Percentiles rank a stretch among this genome's conserved stretches.
Evolutionary conservation across 1,140 invertebrate genomes (phyloP).

Genomic region (Habropoda laboriosa): DNA sequence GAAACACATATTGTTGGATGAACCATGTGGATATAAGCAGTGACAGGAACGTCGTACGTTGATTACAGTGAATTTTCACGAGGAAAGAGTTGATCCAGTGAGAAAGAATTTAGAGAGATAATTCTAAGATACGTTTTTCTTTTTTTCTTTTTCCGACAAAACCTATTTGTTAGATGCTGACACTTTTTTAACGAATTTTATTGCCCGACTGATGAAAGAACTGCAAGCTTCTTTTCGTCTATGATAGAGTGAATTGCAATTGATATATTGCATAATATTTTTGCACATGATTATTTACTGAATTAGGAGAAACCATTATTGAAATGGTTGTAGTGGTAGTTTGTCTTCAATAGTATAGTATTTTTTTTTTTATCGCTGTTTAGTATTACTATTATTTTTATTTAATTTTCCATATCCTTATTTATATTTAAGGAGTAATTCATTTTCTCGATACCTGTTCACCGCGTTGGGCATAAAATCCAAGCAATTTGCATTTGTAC

Average conservation of each 20-base stretch:
- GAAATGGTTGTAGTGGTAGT: constrained; percentile 9
- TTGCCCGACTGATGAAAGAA: not conserved
- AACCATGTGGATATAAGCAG: not conserved
- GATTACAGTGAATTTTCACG: not conserved
- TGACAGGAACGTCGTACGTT: not conserved
- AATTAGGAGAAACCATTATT: not conserved
- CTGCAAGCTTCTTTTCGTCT: not conserved
- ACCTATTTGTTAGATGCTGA: not conserved
- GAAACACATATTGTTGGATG: not conserved
- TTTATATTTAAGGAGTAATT: not conserved
- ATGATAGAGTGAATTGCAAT: not conserved
- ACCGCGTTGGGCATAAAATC: not conserved
- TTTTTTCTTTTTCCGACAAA: too few relatives aligned
- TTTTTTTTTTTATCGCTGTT: not conserved
- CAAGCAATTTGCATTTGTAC: constrained; percentile 6
- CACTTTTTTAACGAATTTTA: constrained; percentile 8
- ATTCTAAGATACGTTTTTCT: not conserved
- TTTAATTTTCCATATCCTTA: not conserved
- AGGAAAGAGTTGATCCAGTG: not conserved
- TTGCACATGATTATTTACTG: constrained; percentile 26
- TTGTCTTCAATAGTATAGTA: not conserved
- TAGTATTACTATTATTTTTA: not conserved
- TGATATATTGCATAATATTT: not conserved
- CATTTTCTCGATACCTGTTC: not conserved
- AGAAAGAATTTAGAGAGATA: not conserved